Evolutionary conservation across 1,140 invertebrate species (phyloP).

Genomic region (Papilio helenus): DNA sequence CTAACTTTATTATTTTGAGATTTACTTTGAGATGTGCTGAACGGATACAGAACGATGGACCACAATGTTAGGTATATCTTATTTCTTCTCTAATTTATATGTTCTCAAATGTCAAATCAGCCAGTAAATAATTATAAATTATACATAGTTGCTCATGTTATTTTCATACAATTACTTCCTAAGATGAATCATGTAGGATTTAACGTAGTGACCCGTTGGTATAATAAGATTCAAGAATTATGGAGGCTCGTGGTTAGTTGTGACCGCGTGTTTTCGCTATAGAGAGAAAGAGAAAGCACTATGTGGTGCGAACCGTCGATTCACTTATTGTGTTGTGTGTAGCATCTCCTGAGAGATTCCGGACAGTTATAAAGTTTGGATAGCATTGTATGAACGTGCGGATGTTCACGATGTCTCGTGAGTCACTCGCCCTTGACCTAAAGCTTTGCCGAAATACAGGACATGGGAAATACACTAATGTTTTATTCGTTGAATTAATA

Average conservation of each 20-base stretch:
- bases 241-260: neutral
- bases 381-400: neutral
- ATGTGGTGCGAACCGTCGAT: too few species aligned
- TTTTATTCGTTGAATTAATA: neutral
- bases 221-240: neutral
- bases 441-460: constrained; percentile 29
- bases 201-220: neutral
- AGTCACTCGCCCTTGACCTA: constrained; percentile 30
- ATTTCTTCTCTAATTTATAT: neutral
- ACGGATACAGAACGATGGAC: constrained; percentile 17
- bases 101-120: neutral
- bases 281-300: too few species aligned
- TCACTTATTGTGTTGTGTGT: neutral
- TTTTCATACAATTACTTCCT: constrained; percentile 1
- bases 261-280: too few species aligned
- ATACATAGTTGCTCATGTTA: neutral
- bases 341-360: neutral
- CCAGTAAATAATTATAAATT: neutral
- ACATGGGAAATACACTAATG: constrained; percentile 22
- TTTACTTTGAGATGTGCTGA: constrained; percentile 45
- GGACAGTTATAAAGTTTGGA: neutral
- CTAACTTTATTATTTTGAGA: constrained; percentile 48
- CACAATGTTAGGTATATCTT: neutral
- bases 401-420: constrained; percentile 24
- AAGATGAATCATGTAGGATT: constrained; percentile 5